These are phyloP conservation scores for Bubo scandiacus DNA, from an alignment of 2,113 vertebrate species.

Conservation along the genomic window DNA sequence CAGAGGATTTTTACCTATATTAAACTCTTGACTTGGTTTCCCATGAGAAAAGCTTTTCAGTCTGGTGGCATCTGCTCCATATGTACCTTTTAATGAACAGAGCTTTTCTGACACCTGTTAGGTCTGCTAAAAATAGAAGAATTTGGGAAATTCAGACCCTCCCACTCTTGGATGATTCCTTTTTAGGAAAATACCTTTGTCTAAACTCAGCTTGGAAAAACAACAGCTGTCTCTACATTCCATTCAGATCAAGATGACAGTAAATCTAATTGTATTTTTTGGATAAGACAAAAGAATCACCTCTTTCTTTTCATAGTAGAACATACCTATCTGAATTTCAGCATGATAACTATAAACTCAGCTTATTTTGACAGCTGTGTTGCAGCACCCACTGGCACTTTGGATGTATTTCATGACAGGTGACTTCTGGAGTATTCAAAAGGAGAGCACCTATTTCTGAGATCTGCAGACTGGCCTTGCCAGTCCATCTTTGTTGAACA, in stretches of 20 bases:
- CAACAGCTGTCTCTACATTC: neutral
- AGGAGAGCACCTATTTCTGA: neutral
- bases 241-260: neutral
- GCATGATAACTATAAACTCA: neutral
- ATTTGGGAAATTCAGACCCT: neutral
- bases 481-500: neutral
- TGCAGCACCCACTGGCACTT: neutral
- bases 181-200: neutral
- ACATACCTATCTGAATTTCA: neutral
- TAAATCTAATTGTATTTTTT: neutral
- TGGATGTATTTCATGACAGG: neutral
- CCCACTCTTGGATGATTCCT: neutral
- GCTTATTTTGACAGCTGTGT: neutral
- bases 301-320: neutral
- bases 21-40: slow-evolving; percentile 7
- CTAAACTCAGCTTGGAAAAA: neutral
- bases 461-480: neutral
- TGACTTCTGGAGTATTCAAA: neutral
- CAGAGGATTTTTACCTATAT: neutral
- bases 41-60: neutral
- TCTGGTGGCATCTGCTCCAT: neutral
- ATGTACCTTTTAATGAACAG: slow-evolving; percentile 31
- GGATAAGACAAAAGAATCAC: neutral
- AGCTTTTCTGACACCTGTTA: neutral
- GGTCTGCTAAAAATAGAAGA: neutral